Base-by-base conservation (phyloP, 2,113 vertebrate genomes). In the Jacana jacana region DNA sequence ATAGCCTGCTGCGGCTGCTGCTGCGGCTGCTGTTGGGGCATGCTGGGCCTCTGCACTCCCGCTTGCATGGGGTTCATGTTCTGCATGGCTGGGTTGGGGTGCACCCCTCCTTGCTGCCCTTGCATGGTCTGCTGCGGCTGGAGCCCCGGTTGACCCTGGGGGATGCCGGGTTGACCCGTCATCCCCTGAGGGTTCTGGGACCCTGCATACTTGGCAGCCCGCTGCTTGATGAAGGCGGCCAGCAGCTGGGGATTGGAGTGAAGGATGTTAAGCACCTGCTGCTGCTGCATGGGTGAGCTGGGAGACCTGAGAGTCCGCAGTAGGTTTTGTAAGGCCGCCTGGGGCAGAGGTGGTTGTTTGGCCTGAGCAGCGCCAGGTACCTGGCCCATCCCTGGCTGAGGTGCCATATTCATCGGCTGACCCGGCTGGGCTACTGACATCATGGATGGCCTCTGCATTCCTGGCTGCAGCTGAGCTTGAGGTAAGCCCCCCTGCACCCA, bases 171-270 rank as follows among this genome's bases (percentile, higher is more conserved):
- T 97, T 98, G 98, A 44, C 97, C 98, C 0, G 97, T 63, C 85
- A 98, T 97, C n/a, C 97, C 98, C 25, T 98, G 98, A 1, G 98
- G 96, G 61, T 97, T 98, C 42, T 98, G 98, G 44, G 78, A 98
- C 5, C 98, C 98, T 5, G 98, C 98, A 10, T 99, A 99, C 94
- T 99, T 98, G 95, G 99, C 99, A 1, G 98, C 99, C 87, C 99
- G 98, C 96, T 99, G 99, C 93, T 99, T 99, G 95, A 99, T 99
- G 95, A 99, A 99, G 17, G 99, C 99, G 0, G 99, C 99, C 98
- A 99, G 98, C 42, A 99, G 98, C 75, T 99, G 99, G 44, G 99
- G 99, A 93, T 99, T 99, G 97, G 99, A 99, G n/a, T 99, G 99
- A 55, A 99, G 98, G 96, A 99, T 99, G 97, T 99, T 99, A 76